A percentile compares a stretch with the other conserved stretches of the same genome.
phyloP scores from a whole-genome alignment of 2,888 invertebrate genomes.

The Pollenia angustigena region DNA sequence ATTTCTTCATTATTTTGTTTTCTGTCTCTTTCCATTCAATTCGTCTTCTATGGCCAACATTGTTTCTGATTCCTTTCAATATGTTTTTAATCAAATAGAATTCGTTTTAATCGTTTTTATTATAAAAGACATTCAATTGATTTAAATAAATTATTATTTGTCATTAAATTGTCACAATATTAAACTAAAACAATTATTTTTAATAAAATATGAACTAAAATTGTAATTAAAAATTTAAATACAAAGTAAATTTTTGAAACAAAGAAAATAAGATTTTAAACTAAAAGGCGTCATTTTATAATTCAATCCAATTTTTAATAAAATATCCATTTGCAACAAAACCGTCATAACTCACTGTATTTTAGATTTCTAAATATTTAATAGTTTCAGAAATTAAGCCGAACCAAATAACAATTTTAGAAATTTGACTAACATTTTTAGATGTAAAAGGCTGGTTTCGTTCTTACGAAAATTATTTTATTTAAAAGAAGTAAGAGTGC shows the following conservation, averaged over 20 bases:
- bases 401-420: too few species aligned
- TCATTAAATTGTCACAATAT: conserved; percentile 42
- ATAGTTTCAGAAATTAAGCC: too few species aligned
- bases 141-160: conserved; percentile 71
- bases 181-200: conserved; percentile 36
- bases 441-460: too few species aligned
- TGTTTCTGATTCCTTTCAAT: conserved; percentile 41
- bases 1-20: too few species aligned
- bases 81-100: conserved; percentile 53
- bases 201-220: conserved; percentile 22
- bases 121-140: conserved; percentile 61
- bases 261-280: neutral
- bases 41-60: conserved; percentile 28
- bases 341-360: too few species aligned
- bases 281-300: conserved; percentile 2
- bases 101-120: conserved; percentile 45
- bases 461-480: too few species aligned
- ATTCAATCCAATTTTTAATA: neutral
- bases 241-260: conserved; percentile 13
- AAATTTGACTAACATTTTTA: too few species aligned
- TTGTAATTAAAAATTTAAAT: conserved; percentile 14
- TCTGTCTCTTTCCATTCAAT: too few species aligned
- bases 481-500: too few species aligned
- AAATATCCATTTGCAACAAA: neutral
- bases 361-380: too few species aligned